Evolutionary conservation across 2,888 invertebrate species (phyloP).

Genomic region (Chymomyza procnemis): DNA sequence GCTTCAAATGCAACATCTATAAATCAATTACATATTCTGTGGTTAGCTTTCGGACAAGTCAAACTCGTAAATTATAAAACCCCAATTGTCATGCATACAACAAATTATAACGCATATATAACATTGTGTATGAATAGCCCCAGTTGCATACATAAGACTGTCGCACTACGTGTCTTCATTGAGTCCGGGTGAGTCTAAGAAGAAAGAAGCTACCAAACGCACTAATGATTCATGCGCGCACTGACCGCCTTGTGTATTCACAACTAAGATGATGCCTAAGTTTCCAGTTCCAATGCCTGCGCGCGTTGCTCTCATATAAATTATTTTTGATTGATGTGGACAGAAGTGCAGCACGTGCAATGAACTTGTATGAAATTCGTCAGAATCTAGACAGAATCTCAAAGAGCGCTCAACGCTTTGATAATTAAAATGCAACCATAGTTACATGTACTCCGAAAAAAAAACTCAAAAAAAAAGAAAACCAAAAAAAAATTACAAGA

Average conservation of each 20-base stretch:
- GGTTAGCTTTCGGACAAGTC: constrained; percentile 50
- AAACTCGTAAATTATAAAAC: constrained; percentile 65
- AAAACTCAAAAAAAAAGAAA: constrained; percentile 20
- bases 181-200: not conserved
- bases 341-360: constrained; percentile 6
- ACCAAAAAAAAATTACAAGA: constrained; percentile 12
- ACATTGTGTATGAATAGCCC: not conserved
- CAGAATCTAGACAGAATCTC: not conserved
- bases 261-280: not conserved
- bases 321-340: constrained; percentile 68
- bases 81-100: constrained; percentile 49
- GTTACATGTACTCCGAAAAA: constrained; percentile 60
- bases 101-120: constrained; percentile 5
- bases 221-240: not conserved
- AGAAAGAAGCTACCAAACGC: not conserved
- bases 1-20: constrained; percentile 28
- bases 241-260: not conserved
- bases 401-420: constrained; percentile 23
- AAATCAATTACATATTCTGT: constrained; percentile 59
- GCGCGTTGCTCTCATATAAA: constrained; percentile 61
- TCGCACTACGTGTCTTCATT: not conserved
- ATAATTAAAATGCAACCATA: constrained; percentile 69
- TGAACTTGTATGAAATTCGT: constrained; percentile 1
- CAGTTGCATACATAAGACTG: not conserved
- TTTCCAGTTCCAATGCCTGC: not conserved